Evolutionary conservation across 2,113 vertebrate genomes (phyloP).

Genomic region (Myotis yumanensis): DNA sequence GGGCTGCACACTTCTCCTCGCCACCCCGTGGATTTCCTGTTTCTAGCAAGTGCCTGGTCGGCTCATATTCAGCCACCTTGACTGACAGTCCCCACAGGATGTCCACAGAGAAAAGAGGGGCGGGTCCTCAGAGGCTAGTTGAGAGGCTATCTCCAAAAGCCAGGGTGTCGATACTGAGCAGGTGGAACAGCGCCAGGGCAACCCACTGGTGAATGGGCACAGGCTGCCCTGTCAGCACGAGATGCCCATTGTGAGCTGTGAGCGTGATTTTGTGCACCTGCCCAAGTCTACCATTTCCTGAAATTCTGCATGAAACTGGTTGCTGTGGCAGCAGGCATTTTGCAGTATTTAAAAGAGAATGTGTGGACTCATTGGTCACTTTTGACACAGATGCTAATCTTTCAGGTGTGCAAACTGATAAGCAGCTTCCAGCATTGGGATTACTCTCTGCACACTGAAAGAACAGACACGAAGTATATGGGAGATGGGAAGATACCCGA

Average conservation of each 20-base stretch:
- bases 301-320: neutral
- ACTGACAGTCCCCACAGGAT: neutral
- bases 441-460: neutral
- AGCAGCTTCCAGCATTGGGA: rapidly evolving
- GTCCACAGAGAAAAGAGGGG: neutral
- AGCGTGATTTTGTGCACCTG: rapidly evolving
- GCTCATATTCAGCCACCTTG: neutral
- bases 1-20: rapidly evolving
- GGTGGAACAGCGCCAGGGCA: rapidly evolving
- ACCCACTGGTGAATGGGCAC: rapidly evolving
- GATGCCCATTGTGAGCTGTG: rapidly evolving
- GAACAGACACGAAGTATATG: too few relatives aligned
- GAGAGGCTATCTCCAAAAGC: neutral
- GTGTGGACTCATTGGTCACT: rapidly evolving
- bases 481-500: neutral
- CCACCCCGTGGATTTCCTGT: neutral
- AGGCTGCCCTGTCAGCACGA: rapidly evolving
- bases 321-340: too few relatives aligned
- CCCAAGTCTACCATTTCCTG: rapidly evolving
- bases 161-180: rapidly evolving
- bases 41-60: neutral
- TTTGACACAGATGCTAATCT: neutral
- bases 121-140: neutral
- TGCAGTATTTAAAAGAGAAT: neutral
- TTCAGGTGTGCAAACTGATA: neutral